Evolutionary conservation across 2,888 invertebrate genomes (phyloP).

Genomic region (Bimastos eiseni): DNA sequence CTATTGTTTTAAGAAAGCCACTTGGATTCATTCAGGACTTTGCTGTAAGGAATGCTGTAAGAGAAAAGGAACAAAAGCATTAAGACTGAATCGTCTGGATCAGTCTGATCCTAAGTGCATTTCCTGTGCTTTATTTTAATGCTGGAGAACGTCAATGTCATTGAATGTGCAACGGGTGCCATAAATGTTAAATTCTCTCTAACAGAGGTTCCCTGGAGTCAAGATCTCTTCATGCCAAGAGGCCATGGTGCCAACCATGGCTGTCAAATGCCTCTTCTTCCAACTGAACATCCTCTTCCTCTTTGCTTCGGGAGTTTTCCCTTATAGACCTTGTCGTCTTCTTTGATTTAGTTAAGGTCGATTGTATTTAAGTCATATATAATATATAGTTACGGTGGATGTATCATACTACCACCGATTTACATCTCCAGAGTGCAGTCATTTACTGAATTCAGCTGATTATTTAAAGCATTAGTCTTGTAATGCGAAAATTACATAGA

Average conservation of each 20-base stretch:
- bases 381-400: background rate
- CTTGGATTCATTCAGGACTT: background rate
- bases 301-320: background rate
- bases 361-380: background rate
- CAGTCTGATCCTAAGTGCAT: background rate
- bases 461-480: no score
- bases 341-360: background rate
- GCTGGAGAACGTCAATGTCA: background rate
- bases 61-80: background rate
- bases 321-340: background rate
- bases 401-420: background rate
- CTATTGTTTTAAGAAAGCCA: background rate
- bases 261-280: background rate
- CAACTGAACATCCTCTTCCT: no score
- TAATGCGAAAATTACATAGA: no score
- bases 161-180: background rate
- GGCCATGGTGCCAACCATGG: background rate
- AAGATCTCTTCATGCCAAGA: background rate
- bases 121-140: background rate
- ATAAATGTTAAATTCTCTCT: background rate
- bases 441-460: background rate
- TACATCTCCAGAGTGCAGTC: background rate
- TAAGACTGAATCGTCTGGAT: background rate
- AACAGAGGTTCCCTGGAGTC: background rate
- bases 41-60: background rate